Conservation (phyloP, 2,113 vertebrate genomes). For the Rhinolophus sinicus region DNA sequence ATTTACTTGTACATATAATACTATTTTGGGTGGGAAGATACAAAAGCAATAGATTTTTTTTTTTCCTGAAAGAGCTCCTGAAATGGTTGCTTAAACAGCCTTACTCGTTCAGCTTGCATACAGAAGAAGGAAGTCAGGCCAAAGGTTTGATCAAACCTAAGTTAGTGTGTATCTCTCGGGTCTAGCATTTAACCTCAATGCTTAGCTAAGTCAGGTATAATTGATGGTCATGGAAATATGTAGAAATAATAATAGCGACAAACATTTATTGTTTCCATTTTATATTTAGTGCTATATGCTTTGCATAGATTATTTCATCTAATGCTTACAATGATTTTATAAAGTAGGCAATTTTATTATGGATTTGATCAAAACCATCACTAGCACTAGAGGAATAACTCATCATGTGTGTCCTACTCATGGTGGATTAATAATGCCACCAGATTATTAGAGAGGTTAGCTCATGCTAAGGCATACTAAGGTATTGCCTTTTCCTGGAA, state of each 20-base stretch:
- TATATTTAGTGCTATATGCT: neutral
- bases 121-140: neutral
- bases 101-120: neutral
- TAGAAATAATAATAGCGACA: neutral
- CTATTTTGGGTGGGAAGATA: neutral
- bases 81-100: neutral
- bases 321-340: neutral
- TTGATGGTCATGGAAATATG: neutral
- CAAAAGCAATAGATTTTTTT: neutral
- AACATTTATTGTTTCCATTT: neutral
- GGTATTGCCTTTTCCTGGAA: neutral
- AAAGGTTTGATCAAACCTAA: neutral
- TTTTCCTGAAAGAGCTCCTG: neutral
- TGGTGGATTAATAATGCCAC: neutral
- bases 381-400: neutral
- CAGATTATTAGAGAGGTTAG: neutral
- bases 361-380: neutral
- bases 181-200: neutral
- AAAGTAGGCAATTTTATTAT: neutral
- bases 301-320: neutral
- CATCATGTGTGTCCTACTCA: neutral
- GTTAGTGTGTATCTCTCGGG: neutral
- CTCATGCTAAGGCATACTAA: neutral
- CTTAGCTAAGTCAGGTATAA: neutral
- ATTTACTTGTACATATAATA: neutral